Conservation (phyloP, 2,113 vertebrate species). For the Anarhynchus alexandrinus region DNA sequence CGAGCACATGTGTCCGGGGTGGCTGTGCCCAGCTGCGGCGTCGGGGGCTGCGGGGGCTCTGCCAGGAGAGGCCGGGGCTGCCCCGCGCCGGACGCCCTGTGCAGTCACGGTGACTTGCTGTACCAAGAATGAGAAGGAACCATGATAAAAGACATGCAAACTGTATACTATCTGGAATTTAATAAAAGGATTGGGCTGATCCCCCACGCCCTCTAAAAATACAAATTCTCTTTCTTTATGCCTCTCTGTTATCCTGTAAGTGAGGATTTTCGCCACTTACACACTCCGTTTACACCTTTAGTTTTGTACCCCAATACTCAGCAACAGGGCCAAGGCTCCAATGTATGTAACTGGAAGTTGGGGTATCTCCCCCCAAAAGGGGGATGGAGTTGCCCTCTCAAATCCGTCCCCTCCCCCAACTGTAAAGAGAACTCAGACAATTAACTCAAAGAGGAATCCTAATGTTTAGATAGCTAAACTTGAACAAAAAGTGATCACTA, state of each 20-base stretch:
- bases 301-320: neutral
- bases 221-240: neutral
- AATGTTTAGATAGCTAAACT: neutral
- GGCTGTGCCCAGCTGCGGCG: neutral
- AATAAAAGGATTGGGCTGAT: neutral
- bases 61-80: neutral
- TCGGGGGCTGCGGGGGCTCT: accelerated
- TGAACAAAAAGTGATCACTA: neutral
- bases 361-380: neutral
- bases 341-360: neutral
- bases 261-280: neutral
- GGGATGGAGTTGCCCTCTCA: neutral
- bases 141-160: neutral
- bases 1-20: accelerated
- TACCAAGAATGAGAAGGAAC: neutral
- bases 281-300: neutral
- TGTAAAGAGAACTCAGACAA: neutral
- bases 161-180: neutral
- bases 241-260: neutral
- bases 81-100: neutral
- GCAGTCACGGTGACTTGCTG: accelerated
- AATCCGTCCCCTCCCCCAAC: neutral
- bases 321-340: neutral
- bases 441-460: neutral
- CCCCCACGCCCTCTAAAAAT: no score